Base-by-base conservation (phyloP, 1,140 invertebrate genomes). In the Limonius californicus region DNA sequence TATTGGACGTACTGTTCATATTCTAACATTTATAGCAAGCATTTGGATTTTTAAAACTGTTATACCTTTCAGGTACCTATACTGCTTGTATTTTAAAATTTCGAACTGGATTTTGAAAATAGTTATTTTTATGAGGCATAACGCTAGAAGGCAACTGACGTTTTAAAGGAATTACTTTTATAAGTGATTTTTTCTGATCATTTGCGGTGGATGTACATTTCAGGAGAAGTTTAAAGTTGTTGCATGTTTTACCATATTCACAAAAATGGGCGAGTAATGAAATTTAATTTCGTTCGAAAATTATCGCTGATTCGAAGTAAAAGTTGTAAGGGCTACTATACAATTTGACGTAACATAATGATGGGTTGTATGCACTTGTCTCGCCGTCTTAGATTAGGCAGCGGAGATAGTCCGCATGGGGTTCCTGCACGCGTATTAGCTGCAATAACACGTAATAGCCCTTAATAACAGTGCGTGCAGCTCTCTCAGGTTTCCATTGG, bases 371-470 rank as follows among this genome's bases (percentile, higher is more conserved):
- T 55, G 27, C 43, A 50, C 57, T 61, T 57, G 66, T 63, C 60
- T 61, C 61, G 63, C 45, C 62, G 57, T 69, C 65, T 71, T 62
- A 64, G 67, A 68, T 67, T 68, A 70, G 64, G 59, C 64, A 57
- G 42, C 45, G 61, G 63, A 69, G 67, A 70, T 70, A 67, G 63
- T 66, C 35, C 61, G 59, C 63, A 65, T 62, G 62, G 23, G 66
- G 63, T 68, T 65, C 56, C 68, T 68, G 62, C 66, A 70, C 70
- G 69, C 70, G 70, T 73, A 73, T 74, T 73, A 74, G 68, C 73
- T 72, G 68, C 73, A 74, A 74, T 74, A 73, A 72, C 67, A 74
- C 70, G 70, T 74, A 74, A 74, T 74, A 73, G 73, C 63, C 69
- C 72, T 57, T 74, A 74, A 74, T 74, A 74, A 74, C 55, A 74